phyloP scores from a whole-genome alignment of 92 coral and sea anemone genomes.

The Palythoa grandis region DNA sequence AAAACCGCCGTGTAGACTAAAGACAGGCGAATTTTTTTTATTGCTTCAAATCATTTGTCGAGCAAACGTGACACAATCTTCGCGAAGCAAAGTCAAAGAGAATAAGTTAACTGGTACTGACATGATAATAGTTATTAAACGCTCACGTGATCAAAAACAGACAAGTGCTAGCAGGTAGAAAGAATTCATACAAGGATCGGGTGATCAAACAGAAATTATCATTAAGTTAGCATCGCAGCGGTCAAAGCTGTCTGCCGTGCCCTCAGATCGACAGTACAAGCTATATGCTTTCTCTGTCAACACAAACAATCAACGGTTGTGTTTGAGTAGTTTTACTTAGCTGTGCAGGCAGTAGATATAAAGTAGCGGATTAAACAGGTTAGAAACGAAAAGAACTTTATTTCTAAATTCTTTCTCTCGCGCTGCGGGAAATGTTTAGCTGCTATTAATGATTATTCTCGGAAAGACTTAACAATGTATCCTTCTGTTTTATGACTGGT shows the following conservation, averaged over 20 bases:
- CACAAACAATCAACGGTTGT: slow-evolving; percentile 5
- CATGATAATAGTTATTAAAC: neutral
- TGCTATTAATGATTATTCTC: neutral
- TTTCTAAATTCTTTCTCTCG: neutral
- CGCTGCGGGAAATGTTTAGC: neutral
- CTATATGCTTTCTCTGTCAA: slow-evolving; percentile 35
- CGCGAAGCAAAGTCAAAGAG: neutral
- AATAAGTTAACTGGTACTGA: neutral
- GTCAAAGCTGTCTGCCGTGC: neutral
- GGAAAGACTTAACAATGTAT: slow-evolving; percentile 8
- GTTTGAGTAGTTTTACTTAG: neutral
- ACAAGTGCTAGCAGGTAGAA: neutral
- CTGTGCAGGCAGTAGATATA: neutral
- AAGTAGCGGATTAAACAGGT: neutral
- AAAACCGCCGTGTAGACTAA: slow-evolving; percentile 5
- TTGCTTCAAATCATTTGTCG: neutral
- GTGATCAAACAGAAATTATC: slow-evolving; percentile 35
- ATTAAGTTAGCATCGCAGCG: slow-evolving; percentile 5
- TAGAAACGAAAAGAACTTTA: neutral
- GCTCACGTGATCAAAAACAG: slow-evolving; percentile 28
- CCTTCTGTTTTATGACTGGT: neutral
- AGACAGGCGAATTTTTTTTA: slow-evolving; percentile 17
- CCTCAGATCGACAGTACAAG: slow-evolving; percentile 20
- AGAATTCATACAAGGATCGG: neutral
- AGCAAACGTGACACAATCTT: slow-evolving; percentile 23